A percentile compares a stretch with the other conserved stretches of the same genome.
These are phyloP conservation scores for Choreutis nemorana DNA, from an alignment of 2,888 invertebrate species.

Conservation along the genomic window DNA sequence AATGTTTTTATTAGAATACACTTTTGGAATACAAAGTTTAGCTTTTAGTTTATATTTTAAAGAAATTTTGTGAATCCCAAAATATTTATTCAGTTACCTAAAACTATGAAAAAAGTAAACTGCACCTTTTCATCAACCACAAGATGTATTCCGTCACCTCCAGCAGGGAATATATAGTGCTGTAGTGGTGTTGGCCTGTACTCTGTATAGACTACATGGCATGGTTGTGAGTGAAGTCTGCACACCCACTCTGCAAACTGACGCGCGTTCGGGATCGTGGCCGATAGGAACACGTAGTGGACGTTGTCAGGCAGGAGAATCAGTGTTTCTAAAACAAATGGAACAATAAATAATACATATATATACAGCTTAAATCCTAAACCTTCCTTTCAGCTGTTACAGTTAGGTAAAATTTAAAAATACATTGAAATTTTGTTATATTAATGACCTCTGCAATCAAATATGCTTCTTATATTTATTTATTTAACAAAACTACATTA, in stretches of 20 bases:
- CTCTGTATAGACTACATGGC: conserved; percentile 99
- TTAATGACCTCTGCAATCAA: no score
- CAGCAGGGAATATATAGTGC: conserved; percentile 97
- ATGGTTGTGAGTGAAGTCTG: conserved; percentile 94
- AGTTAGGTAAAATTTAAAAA: no score
- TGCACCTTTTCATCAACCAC: conserved; percentile 89
- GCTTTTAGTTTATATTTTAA: neutral
- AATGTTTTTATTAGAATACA: neutral
- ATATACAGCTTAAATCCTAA: no score
- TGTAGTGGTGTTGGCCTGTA: conserved; percentile 97
- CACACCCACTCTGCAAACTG: conserved; percentile 97
- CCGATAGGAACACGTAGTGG: conserved; percentile 98
- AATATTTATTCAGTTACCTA: neutral
- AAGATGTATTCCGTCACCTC: conserved; percentile 95
- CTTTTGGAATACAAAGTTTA: neutral
- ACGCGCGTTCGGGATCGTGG: conserved; percentile 98
- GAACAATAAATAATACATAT: no score
- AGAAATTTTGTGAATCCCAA: neutral
- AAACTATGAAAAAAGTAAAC: neutral
- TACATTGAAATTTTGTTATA: no score
- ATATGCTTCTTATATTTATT: no score
- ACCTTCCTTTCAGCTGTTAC: no score
- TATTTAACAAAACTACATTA: no score
- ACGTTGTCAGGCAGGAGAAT: conserved; percentile 97
- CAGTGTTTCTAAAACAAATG: conserved; percentile 77